Evolutionary conservation across 2,888 invertebrate genomes (phyloP), one percentile per base, ranked within the genome.

Genomic region (Lasioglossum calceatum): DNA sequence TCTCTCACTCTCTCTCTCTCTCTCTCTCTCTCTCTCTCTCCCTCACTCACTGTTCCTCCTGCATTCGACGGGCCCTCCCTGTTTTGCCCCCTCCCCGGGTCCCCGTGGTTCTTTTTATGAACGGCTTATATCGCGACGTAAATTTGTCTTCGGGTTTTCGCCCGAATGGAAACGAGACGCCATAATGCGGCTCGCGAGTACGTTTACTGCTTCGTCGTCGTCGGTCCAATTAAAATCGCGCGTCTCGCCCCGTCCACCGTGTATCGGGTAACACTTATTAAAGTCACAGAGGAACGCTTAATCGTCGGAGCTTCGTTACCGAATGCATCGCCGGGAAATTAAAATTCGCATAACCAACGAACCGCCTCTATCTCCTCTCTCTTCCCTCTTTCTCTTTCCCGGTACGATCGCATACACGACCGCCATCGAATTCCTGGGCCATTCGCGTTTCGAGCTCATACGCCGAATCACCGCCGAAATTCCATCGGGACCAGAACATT

Each of bases 141-240:
- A 81, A 81, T 81, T 77, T 70, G 77, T 70, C 77, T 70, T 77
- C 70, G 70, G 67, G 50, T 58, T 58, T 70, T 78, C 78, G 39
- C 70, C 71, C 23, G 54, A 19, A 67, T 54, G 70, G 47, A 75
- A 74, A 82, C 70, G 83, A 27, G 47, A 81, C 64, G 19, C n/a
- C 71, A 64, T 42, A 27, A 67, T 54, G n/a, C 44, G 54, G 44
- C 27, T 50, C 27, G 50, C 70, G 70, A 79, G 47, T 75, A 50
- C 64, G 19, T 82, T 67, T 42, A 82, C 61, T 67, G 27, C 50
- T 42, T 42, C 23, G 42, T 64, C 16, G 42, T 64, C 23, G 42
- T 64, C n/a, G 72, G 50, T 73, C 64, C 81, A 23, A 82, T 82
- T 81, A 82, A 82, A 50, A 73, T 81, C 81, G 42, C 47, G 32